These are phyloP conservation scores for Ailuropoda melanoleuca DNA, from an alignment of 2,113 vertebrate species.

Conservation along the genomic window DNA sequence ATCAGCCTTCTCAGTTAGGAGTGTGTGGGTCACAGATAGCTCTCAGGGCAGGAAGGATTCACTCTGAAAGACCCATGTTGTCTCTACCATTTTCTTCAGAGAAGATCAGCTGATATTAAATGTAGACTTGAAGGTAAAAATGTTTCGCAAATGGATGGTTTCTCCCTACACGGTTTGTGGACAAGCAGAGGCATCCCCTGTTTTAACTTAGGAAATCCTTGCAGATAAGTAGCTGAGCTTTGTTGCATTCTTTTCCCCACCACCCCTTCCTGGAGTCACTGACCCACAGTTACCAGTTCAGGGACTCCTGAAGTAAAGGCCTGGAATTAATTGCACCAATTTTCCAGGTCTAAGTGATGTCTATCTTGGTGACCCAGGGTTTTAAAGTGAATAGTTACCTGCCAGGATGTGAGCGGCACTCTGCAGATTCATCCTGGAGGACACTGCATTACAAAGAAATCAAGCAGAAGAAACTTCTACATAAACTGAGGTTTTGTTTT, in stretches of 20 bases:
- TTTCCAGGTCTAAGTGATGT: slow-evolving; percentile 66
- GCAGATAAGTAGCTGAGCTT: not conserved
- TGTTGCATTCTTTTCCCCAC: not conserved
- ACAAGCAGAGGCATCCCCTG: not conserved
- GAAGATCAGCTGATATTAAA: not conserved
- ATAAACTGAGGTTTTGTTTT: slow-evolving; percentile 47
- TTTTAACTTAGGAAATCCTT: not conserved
- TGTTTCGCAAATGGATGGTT: not conserved
- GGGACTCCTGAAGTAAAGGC: slow-evolving; percentile 56
- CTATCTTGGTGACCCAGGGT: slow-evolving; percentile 55
- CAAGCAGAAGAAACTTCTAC: not conserved
- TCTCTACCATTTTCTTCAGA: not conserved
- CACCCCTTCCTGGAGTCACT: not conserved
- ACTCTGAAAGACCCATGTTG: not conserved
- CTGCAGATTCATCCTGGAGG: slow-evolving; percentile 48
- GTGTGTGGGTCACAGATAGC: not conserved
- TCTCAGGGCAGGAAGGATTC: not conserved
- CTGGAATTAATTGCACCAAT: slow-evolving; percentile 72
- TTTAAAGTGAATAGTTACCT: slow-evolving; percentile 65
- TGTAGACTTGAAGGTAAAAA: not conserved
- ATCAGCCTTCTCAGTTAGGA: not conserved
- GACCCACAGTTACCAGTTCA: slow-evolving; percentile 66
- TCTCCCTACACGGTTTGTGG: not conserved
- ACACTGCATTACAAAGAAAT: slow-evolving; percentile 30
- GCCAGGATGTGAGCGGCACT: not conserved